Conservation (phyloP, 1,140 invertebrate genomes). For the Chrysopa pallens region DNA sequence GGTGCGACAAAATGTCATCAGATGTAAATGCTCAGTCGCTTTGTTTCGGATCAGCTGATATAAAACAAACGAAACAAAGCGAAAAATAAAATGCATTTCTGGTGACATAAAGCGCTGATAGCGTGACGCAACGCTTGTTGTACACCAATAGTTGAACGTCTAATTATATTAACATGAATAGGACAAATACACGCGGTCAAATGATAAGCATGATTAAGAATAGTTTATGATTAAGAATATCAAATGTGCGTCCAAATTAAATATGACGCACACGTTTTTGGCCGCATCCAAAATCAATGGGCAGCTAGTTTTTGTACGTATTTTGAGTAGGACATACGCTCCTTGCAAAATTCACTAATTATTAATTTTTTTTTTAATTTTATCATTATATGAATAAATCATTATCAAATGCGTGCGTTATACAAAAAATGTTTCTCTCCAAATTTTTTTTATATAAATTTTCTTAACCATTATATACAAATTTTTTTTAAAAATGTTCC, state of each 20-base stretch:
- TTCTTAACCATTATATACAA: slow-evolving; percentile 21
- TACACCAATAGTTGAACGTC: background rate
- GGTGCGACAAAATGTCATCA: too few species aligned
- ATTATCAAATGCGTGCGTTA: too few species aligned
- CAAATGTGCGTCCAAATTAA: background rate
- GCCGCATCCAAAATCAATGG: background rate
- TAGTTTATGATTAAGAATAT: background rate
- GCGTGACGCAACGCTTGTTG: background rate
- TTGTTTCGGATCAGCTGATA: too few species aligned
- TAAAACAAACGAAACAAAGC: too few species aligned
- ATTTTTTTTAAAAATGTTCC: slow-evolving; percentile 25
- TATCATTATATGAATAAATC: background rate
- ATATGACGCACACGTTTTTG: background rate
- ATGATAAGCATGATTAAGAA: background rate
- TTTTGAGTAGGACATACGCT: background rate
- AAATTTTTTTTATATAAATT: slow-evolving; percentile 17
- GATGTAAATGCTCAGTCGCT: too few species aligned
- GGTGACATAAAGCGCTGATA: background rate
- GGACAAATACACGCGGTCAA: background rate
- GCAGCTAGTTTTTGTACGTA: background rate
- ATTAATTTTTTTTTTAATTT: background rate
- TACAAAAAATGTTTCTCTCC: too few species aligned
- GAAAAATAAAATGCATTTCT: too few species aligned
- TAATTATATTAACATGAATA: background rate
- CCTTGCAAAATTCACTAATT: background rate